Evolutionary conservation across 2,797 vertebrate species (phyloP), one percentile per base, ranked within the genome.

Genomic region (Scarus forsteni): DNA sequence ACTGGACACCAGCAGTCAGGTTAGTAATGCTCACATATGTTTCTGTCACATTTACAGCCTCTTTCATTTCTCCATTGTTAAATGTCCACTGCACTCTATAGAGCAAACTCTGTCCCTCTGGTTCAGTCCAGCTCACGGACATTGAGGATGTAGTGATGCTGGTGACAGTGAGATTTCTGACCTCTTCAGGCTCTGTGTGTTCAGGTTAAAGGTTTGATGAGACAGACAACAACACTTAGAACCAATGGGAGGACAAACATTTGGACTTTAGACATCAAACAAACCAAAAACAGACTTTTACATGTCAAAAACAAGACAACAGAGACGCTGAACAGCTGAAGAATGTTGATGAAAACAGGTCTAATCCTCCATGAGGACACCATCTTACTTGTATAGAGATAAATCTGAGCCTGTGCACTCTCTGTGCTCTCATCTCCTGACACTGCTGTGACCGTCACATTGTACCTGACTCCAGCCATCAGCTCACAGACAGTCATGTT

Each of bases 151-250:
- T 80, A 13, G 70, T 85, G 42, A 73, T 13, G 7, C 43, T 0
- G 56, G 5, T 36, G 14, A 66, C 53, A n/a, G 0, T 59, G 1
- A 83, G 60, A 34, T 78, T 15, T 5, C 5, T 55, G 19, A 73
- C 64, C 3, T n/a, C 8, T 44, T 75, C 58, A 65, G 85, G 77
- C 7, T 58, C 85, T 88, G 49, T 19, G n/a, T n/a, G n/a, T n/a
- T n/a, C n/a, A 6, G 16, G 49, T 1, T 2, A 50, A 14, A 35
- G 13, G 9, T 35, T 10, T 1, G 7, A 7, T 6, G 13, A 12
- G 6, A 12, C 11, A 43, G 40, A 11, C 9, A 42, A 42, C 9
- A 11, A 10, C 40, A 42, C 12, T 42, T 10, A 42, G 40, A 42
- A 42, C 3, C 10, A 42, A 42, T 3, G 40, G 40, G 12, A 42